phyloP scores from a whole-genome alignment of 1,140 invertebrate genomes.

The Drosophila kohkoa region DNA sequence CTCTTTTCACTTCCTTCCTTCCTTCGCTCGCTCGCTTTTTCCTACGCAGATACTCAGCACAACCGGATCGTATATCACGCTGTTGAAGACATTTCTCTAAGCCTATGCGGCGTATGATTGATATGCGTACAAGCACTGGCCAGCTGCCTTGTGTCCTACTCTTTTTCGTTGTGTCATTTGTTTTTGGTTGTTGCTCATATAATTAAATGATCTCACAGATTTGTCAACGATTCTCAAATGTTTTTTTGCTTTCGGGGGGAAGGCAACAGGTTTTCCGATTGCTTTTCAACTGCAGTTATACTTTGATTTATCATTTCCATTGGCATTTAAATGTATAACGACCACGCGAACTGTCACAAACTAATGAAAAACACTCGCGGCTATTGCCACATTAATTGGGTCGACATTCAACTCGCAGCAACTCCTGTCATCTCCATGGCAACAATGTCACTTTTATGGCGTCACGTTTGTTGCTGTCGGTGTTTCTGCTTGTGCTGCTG shows the following conservation, averaged over 20 bases:
- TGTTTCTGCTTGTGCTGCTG: neutral
- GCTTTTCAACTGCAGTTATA: neutral
- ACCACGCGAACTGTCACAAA: constrained; percentile 44
- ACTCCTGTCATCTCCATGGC: constrained; percentile 23
- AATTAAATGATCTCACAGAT: constrained; percentile 8
- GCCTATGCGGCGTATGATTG: constrained; percentile 73
- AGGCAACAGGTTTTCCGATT: constrained; percentile 4
- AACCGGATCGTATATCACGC: constrained; percentile 80
- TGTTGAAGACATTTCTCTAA: constrained; percentile 80
- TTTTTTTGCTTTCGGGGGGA: too few relatives aligned
- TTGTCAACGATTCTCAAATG: constrained; percentile 2
- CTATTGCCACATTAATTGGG: constrained; percentile 69
- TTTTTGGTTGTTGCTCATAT: neutral
- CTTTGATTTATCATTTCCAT: neutral
- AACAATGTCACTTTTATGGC: constrained; percentile 63
- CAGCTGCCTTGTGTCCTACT: neutral
- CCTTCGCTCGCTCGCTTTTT: neutral
- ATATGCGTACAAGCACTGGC: constrained; percentile 35
- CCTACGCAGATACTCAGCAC: constrained; percentile 75
- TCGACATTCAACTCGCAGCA: constrained; percentile 27
- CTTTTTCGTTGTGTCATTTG: neutral
- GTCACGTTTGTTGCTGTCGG: constrained; percentile 41
- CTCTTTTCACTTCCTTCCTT: neutral
- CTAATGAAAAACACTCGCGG: constrained; percentile 77
- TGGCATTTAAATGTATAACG: neutral